Percentiles rank a stretch among this genome's conserved stretches.
Evolutionary conservation across 2,113 vertebrate genomes (phyloP).

Genomic region (Neotoma lepida): DNA sequence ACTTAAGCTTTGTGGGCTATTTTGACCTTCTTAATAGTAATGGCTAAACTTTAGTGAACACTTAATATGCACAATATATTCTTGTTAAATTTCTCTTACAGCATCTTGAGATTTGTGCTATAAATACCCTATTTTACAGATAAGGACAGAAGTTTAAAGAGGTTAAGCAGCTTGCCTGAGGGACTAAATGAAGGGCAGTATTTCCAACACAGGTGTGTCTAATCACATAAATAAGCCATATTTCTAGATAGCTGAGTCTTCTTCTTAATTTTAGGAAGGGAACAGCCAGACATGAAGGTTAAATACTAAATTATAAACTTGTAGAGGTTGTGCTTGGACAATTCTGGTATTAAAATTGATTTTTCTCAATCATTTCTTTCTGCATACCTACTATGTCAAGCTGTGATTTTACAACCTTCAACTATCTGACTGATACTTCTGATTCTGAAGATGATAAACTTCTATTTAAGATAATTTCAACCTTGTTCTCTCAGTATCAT

Average conservation of each 20-base stretch:
- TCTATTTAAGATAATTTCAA: neutral
- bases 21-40: slow-evolving; percentile 56
- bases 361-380: neutral
- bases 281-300: neutral
- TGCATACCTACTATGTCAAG: neutral
- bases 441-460: neutral
- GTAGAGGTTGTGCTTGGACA: neutral
- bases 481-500: neutral
- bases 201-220: neutral
- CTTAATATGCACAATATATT: slow-evolving; percentile 65
- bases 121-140: slow-evolving; percentile 25
- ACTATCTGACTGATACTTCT: neutral
- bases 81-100: slow-evolving; percentile 45
- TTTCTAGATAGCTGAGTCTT: neutral
- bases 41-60: slow-evolving; percentile 52
- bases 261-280: slow-evolving; percentile 1
- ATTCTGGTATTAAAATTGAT: neutral
- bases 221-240: neutral
- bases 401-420: neutral
- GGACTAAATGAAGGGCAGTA: neutral
- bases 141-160: slow-evolving; percentile 46
- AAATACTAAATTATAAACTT: neutral
- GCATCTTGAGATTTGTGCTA: neutral
- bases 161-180: slow-evolving; percentile 33
- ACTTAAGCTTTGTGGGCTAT: neutral